These are phyloP conservation scores for Formica exsecta DNA, from an alignment of 1,140 invertebrate species.

Conservation along the genomic window DNA sequence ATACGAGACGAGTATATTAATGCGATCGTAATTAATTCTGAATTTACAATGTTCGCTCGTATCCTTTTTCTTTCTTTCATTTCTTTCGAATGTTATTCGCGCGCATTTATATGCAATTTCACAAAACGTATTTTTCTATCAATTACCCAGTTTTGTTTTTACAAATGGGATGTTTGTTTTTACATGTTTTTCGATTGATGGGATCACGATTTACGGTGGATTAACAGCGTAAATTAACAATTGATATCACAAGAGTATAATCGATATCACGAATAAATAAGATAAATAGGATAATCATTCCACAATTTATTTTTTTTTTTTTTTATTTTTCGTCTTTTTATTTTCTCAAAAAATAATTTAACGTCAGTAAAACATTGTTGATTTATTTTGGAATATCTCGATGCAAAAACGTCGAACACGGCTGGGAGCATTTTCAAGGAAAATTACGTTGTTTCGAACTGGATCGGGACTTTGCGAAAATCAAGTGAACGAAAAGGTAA, in stretches of 20 bases:
- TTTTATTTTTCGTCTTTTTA: background rate
- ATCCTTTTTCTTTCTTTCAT: background rate
- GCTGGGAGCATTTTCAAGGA: slow-evolving; percentile 2
- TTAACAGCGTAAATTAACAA: background rate
- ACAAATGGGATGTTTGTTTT: background rate
- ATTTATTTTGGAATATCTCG: slow-evolving; percentile 1
- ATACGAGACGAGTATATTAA: slow-evolving; percentile 22
- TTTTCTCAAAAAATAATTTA: background rate
- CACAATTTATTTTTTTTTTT: background rate
- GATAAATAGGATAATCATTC: background rate
- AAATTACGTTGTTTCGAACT: slow-evolving; percentile 7
- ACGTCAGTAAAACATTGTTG: background rate
- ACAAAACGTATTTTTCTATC: background rate
- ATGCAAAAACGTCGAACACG: background rate
- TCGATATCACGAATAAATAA: background rate
- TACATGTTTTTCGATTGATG: background rate
- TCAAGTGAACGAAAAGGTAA: background rate
- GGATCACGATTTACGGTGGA: background rate
- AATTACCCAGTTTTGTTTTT: slow-evolving; percentile 8
- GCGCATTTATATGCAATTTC: background rate
- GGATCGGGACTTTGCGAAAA: background rate
- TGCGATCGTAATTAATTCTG: slow-evolving; percentile 24
- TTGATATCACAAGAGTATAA: background rate
- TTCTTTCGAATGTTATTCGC: background rate
- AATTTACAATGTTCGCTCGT: background rate